Percentiles rank a stretch among this genome's conserved stretches.
Conservation (phyloP, 2,797 vertebrate species). For the Poliocrania exsul region DNA sequence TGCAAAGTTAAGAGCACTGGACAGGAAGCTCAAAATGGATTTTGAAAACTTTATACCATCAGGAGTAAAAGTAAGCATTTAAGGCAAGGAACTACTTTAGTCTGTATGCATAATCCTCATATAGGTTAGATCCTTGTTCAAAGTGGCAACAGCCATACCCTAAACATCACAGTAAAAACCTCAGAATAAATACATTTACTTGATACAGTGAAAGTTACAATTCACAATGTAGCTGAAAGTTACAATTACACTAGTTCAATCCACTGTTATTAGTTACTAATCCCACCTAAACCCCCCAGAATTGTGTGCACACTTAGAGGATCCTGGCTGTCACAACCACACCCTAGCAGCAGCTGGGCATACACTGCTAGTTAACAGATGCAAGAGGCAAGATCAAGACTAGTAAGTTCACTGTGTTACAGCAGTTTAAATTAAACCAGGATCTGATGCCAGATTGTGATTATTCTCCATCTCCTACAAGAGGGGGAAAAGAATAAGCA, state of each 20-base stretch:
- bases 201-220: neutral
- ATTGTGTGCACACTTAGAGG: neutral
- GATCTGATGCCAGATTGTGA: neutral
- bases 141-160: neutral
- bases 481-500: neutral
- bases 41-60: neutral
- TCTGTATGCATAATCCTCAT: neutral
- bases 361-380: neutral
- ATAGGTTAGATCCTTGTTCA: neutral
- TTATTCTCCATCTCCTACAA: neutral
- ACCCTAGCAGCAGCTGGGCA: neutral
- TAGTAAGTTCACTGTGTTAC: neutral
- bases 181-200: neutral
- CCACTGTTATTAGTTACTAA: neutral
- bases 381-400: neutral
- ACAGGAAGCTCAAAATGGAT: neutral
- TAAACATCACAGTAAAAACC: neutral
- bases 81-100: neutral
- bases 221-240: neutral
- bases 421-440: neutral
- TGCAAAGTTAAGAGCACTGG: neutral
- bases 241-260: neutral
- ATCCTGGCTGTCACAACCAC: neutral
- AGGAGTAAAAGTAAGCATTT: neutral
- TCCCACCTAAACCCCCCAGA: neutral